Evolutionary conservation across 1,140 invertebrate genomes (phyloP).

Genomic region (Penaeus indicus): DNA sequence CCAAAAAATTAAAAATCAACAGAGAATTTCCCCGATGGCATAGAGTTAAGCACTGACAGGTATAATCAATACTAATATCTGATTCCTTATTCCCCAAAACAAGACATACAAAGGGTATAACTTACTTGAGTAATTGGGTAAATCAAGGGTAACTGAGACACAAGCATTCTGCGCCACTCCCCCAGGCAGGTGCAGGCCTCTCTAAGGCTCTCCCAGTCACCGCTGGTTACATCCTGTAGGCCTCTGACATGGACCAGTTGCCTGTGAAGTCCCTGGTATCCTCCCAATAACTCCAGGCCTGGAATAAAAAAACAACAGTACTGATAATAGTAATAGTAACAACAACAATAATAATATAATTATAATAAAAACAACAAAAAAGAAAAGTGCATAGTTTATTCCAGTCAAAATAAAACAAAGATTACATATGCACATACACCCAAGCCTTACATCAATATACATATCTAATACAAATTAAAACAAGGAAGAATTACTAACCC

Average conservation of each 20-base stretch:
- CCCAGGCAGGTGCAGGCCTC: constrained; percentile 32
- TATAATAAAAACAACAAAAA: neutral
- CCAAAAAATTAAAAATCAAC: no score
- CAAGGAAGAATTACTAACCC: constrained; percentile 18
- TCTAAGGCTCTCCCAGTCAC: neutral
- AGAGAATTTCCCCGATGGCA: no score
- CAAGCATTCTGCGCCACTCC: constrained; percentile 42
- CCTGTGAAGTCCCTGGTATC: constrained; percentile 51
- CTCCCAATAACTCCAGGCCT: constrained; percentile 50
- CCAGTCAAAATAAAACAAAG: no score
- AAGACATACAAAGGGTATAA: neutral
- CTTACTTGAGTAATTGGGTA: constrained; percentile 54
- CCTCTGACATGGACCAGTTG: constrained; percentile 35
- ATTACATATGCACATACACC: neutral
- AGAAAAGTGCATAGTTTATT: no score
- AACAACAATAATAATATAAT: neutral
- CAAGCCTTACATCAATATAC: neutral
- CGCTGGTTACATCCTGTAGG: constrained; percentile 10
- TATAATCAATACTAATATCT: no score
- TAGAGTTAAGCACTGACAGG: no score
- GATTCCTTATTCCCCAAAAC: no score
- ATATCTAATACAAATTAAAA: neutral
- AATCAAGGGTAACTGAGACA: constrained; percentile 43
- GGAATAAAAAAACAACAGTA: neutral
- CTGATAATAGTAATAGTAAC: neutral